Base-by-base conservation (phyloP, 2,797 vertebrate species). In the Characodon lateralis region DNA sequence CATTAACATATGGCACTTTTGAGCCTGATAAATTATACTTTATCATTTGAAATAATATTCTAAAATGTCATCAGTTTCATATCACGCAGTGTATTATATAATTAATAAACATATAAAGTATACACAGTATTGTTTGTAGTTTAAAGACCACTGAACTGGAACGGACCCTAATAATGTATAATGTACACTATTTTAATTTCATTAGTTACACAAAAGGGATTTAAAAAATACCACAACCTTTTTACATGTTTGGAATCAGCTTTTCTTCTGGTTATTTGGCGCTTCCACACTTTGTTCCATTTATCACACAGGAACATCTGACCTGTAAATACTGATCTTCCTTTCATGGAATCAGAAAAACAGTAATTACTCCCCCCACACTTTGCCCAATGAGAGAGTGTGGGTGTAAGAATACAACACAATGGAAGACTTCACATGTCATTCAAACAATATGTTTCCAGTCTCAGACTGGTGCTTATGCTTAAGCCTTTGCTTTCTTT, bases 401-500 rank as follows among this genome's bases (percentile, higher is more conserved):
- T n/a, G 55, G 43, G 39, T 78, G 31, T 28, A 71, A 46, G 12
- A 50, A 73, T n/a, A 26, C 71, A 12, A 35, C 24, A 53, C 59
- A 22, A 55, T 63, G 28, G 5, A 50, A 73, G 28, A 73, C 43
- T 6, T 13, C 35, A 20, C 22, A 28, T 22, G 43, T 28, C 53
- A 65, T n/a, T 71, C 4, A 71, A 71, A 80, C 50, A 22, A 12
- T 46, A n/a, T 51, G 69, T 63, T 72, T 59, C 59, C 16, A 2
- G 41, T 55, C 76, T 72, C 35, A 35, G 0, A 48, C n/a, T 35
- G 0, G 20, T 1, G 50, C 31, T 88, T 93, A 95, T 28, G 89
- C 84, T 85, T 90, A 93, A 78, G 86, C 89, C 86, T 93, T 91
- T 58, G 89, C 90, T 78, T 96, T 97, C 88, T 95, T 97, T 91